Percentiles rank a stretch among this genome's conserved stretches.
These are phyloP conservation scores for Athalia circularis DNA, from an alignment of 2,888 invertebrate genomes.

Conservation along the genomic window DNA sequence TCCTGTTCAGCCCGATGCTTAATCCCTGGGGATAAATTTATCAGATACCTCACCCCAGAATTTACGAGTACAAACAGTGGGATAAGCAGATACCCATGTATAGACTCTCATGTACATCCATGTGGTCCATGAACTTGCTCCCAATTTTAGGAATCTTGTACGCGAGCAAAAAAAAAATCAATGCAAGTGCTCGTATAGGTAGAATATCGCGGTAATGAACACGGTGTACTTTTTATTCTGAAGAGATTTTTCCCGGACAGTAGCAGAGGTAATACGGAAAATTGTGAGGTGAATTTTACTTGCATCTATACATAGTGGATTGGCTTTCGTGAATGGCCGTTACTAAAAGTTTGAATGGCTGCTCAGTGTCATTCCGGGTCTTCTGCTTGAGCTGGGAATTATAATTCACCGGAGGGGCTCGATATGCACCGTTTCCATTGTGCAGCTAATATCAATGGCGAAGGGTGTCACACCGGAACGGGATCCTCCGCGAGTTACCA, in stretches of 20 bases:
- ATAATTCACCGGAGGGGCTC: conserved; percentile 46
- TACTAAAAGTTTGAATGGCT: conserved; percentile 67
- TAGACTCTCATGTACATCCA: not conserved
- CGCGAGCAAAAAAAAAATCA: not conserved
- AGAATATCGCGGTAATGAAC: not conserved
- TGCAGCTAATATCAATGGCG: conserved; percentile 39
- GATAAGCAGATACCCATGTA: not conserved
- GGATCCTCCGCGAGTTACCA: conserved; percentile 15
- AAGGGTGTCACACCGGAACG: conserved; percentile 66
- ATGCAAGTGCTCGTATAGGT: too few species aligned
- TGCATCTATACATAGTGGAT: conserved; percentile 4
- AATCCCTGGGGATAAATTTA: conserved; percentile 61
- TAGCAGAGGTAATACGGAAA: not conserved
- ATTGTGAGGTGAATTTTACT: conserved; percentile 4
- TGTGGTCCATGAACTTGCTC: not conserved
- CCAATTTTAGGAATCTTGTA: not conserved
- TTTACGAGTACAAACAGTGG: conserved; percentile 33
- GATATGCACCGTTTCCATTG: conserved; percentile 28
- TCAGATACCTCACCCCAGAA: conserved; percentile 51
- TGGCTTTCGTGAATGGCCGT: conserved; percentile 63
- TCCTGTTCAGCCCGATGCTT: conserved; percentile 58
- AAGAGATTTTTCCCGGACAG: too few species aligned
- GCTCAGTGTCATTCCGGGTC: conserved; percentile 65
- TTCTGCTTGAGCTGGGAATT: conserved; percentile 63
- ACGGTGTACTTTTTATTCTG: too few species aligned